Conservation (phyloP, 2,113 vertebrate genomes). For the Tragelaphus imberbis region DNA sequence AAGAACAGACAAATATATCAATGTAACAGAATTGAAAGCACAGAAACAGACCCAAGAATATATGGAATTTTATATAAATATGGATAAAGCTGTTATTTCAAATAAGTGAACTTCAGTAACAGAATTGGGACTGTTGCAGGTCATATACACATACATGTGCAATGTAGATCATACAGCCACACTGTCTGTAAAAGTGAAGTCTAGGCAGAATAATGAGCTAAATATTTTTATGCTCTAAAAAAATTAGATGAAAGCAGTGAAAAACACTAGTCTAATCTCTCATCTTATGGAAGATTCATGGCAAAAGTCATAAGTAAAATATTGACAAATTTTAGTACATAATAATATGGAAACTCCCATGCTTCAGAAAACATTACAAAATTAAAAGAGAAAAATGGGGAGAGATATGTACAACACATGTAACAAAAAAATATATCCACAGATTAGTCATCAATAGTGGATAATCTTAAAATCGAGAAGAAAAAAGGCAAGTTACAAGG, state of each 20-base stretch:
- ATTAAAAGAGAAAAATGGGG: neutral
- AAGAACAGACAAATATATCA: neutral
- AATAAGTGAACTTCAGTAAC: neutral
- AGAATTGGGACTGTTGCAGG: neutral
- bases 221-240: neutral
- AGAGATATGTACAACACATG: neutral
- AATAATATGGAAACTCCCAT: neutral
- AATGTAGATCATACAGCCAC: neutral
- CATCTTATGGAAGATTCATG: neutral
- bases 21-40: neutral
- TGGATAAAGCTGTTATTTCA: neutral
- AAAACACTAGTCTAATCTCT: neutral
- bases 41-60: neutral
- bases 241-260: neutral
- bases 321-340: neutral
- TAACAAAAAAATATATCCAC: neutral
- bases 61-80: neutral
- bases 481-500: neutral
- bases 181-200: neutral
- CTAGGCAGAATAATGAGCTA: neutral
- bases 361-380: neutral
- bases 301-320: neutral
- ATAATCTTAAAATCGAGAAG: neutral
- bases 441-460: neutral
- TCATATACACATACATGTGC: neutral